These are phyloP conservation scores for Panthera leo DNA, from an alignment of 2,113 vertebrate genomes.

Conservation along the genomic window DNA sequence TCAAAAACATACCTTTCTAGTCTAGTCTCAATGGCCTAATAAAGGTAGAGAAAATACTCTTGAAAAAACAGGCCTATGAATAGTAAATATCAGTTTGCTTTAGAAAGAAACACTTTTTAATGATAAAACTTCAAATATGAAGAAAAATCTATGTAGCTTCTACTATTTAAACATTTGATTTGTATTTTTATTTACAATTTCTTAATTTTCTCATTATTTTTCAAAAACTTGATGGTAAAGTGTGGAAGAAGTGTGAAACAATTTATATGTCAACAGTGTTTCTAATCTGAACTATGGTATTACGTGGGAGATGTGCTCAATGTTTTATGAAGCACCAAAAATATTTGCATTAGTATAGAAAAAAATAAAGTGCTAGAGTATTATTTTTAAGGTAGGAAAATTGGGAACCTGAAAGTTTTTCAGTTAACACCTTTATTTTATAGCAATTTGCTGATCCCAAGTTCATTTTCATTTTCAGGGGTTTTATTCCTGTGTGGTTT, in stretches of 20 bases:
- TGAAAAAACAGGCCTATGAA: background rate
- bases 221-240: background rate
- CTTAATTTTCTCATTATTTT: background rate
- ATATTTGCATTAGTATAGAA: background rate
- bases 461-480: background rate
- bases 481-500: background rate
- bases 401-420: background rate
- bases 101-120: background rate
- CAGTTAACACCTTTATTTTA: background rate
- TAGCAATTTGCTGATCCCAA: background rate
- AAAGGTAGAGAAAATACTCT: background rate
- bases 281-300: background rate
- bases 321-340: constrained; percentile 2
- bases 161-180: background rate
- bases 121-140: background rate
- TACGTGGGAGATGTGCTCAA: background rate
- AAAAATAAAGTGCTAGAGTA: background rate
- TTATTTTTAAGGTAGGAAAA: background rate
- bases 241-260: background rate
- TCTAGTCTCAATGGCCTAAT: background rate
- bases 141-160: background rate
- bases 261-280: background rate
- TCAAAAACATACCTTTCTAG: background rate
- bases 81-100: background rate
- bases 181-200: background rate